Evolutionary conservation across 2,888 invertebrate genomes (phyloP), one percentile per base, ranked within the genome.

Genomic region (Clostera curtula): DNA sequence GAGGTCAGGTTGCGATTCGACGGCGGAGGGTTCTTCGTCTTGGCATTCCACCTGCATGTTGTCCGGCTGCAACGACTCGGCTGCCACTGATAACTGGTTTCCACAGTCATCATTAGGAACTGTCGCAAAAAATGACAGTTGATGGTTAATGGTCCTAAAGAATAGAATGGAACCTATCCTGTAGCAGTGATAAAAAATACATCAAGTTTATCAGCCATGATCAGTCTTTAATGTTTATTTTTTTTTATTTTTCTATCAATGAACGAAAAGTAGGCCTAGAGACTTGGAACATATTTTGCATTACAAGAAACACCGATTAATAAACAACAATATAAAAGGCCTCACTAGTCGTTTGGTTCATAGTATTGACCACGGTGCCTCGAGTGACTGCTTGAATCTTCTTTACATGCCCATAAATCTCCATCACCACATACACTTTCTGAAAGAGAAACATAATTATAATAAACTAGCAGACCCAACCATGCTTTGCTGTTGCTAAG

Each of bases 401-500:
- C 40, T 90, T 89, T 1, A 93, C 91, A 12, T 89, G 86, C 0
- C 96, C 96, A 52, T 88, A 90, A 24, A 96, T 69, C 61, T 96
- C 96, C 40, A 95, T 88, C 2, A 95, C 90, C 5, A 90, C 94
- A 63, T 92, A 95, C 2, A 95, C 89, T 75, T 90, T 90, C 88
- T 89, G 72, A 9, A 68, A 75, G 49, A 36, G 34, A 27, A 40
- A 68, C n/a, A n/a, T n/a, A n/a, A n/a, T n/a, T n/a, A n/a, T n/a
- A n/a, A n/a, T n/a, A n/a, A n/a, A n/a, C n/a, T n/a, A n/a, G n/a
- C n/a, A n/a, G n/a, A n/a, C n/a, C n/a, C n/a, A n/a, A n/a, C n/a
- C n/a, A n/a, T n/a, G n/a, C n/a, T n/a, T n/a, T n/a, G n/a, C n/a
- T n/a, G n/a, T n/a, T n/a, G n/a, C n/a, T n/a, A n/a, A n/a, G n/a